Evolutionary conservation across 2,797 vertebrate species (phyloP).

Genomic region (Streptopelia turtur): DNA sequence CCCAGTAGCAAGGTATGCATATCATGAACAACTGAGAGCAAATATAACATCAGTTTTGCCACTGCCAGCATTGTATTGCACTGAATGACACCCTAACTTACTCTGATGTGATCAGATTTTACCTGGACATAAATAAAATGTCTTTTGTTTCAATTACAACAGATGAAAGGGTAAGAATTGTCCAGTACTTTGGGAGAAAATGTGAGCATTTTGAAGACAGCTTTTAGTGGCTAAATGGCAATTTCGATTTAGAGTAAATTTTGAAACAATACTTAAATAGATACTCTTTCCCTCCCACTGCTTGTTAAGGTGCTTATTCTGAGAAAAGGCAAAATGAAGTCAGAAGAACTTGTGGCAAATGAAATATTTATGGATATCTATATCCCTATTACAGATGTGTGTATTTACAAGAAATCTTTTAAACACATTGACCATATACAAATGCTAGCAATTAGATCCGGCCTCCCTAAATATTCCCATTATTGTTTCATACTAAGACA

Average conservation of each 20-base stretch:
- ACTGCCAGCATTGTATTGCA: background rate
- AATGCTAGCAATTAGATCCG: slow-evolving; percentile 37
- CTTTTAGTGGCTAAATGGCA: background rate
- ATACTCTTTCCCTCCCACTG: background rate
- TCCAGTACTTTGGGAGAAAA: background rate
- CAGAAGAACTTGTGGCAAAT: background rate
- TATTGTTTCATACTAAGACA: slow-evolving; percentile 37
- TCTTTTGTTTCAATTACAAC: background rate
- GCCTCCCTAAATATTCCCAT: slow-evolving; percentile 2
- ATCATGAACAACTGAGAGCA: rapidly evolving
- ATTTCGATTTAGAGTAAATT: background rate
- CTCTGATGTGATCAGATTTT: background rate
- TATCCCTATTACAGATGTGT: background rate
- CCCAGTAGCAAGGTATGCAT: background rate
- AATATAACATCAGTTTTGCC: background rate
- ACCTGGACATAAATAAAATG: background rate
- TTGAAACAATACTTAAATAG: background rate
- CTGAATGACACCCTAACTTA: background rate
- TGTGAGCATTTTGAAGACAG: background rate
- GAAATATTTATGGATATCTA: background rate
- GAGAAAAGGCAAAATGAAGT: background rate
- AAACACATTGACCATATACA: slow-evolving; percentile 16
- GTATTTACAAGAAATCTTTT: slow-evolving; percentile 27
- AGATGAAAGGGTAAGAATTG: background rate
- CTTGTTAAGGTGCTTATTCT: background rate